A percentile compares a stretch with the other conserved stretches of the same genome.
Evolutionary conservation across 2,797 vertebrate genomes (phyloP).

Genomic region (Cygnus olor): DNA sequence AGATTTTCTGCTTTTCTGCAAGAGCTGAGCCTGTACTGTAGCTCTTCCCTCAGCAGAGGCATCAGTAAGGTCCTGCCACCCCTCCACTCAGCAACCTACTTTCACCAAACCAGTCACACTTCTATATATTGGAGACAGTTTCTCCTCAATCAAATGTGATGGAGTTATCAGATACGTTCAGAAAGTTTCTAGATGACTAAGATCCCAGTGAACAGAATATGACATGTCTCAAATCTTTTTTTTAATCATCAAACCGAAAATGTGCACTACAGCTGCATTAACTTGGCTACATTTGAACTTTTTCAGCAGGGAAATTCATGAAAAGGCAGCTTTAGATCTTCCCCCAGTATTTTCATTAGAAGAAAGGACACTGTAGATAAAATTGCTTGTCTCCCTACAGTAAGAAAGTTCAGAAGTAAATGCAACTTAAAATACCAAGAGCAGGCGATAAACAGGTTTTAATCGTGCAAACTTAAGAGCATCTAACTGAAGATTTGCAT

Average conservation of each 20-base stretch:
- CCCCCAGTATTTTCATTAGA: not conserved
- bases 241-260: not conserved
- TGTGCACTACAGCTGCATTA: not conserved
- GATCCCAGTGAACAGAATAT: not conserved
- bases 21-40: not conserved
- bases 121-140: not conserved
- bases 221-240: not conserved
- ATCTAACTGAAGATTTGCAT: not conserved
- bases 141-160: not conserved
- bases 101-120: not conserved
- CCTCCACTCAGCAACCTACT: not conserved
- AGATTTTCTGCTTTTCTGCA: not conserved
- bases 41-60: not conserved
- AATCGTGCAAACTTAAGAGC: not conserved
- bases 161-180: not conserved
- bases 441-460: not conserved
- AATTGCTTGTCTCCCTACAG: not conserved
- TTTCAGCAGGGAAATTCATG: not conserved
- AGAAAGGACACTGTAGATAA: not conserved
- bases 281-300: not conserved
- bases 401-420: not conserved
- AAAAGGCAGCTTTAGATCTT: not conserved
- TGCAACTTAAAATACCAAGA: not conserved
- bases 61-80: not conserved
- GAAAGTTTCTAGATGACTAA: not conserved